Evolutionary conservation across 2,888 invertebrate genomes (phyloP), one percentile per base, ranked within the genome.

Genomic region (Lapara coniferarum): DNA sequence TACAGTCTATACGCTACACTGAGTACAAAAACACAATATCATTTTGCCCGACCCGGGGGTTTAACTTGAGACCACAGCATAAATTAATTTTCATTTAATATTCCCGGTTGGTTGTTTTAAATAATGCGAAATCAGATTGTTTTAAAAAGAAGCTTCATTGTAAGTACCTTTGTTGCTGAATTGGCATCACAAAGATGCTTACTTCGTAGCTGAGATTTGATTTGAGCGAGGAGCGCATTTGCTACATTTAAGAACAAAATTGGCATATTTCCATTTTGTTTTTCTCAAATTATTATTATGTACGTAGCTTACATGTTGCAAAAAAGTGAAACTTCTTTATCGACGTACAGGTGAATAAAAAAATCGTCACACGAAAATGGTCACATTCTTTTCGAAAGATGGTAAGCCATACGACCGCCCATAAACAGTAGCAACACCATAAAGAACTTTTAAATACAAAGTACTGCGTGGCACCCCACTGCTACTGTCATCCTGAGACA

Each of bases 191-290:
- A 71, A 71, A 73, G 73, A 75, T 74, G 70, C 72, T 71, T 72
- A 76, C 74, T 71, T 78, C 75, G 75, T 75, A 72, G 71, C 71
- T 71, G 66, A 74, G 72, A 81, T 77, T 77, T 74, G 73, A 76
- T 78, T 73, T 76, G 69, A 68, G 6, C 58, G 30, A 8, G 12
- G 57, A 51, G 58, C 25, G 19, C 56, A 51, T 59, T 59, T 16
- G 30, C 13, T 51, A 52, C 52, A 59, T 49, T 63, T 68, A 52
- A 52, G 49, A 52, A 59, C 25, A n/a, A 57, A 19, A 58, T 44
- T 68, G 49, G 37, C 57, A 37, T 68, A 37, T 68, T 37, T 52
- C 52, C 16, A 13, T 14, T 52, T 16, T 25, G n/a, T 51, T 13
- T 37, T 37, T n/a, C 49, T 16, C 13, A 51, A 30, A 16, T n/a